Percentiles rank a stretch among this genome's conserved stretches.
Evolutionary conservation across 1,140 invertebrate genomes (phyloP).

Genomic region (Idris sp.): DNA sequence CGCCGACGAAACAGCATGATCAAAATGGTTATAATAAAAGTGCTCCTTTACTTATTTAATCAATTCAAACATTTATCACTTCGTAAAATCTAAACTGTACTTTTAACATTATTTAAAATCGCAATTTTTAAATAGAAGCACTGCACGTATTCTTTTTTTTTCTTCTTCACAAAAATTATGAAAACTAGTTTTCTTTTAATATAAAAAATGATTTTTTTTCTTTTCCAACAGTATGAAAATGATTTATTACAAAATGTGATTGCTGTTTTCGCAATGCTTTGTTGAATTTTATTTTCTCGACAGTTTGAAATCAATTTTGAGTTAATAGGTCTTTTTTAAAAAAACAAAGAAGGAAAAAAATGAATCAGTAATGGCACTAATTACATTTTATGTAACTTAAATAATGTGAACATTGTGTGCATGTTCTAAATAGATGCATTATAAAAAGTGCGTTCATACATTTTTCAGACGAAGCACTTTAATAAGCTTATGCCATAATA

Average conservation of each 20-base stretch:
- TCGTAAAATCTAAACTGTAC: constrained; percentile 21
- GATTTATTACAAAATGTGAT: no score
- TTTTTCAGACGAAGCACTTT: constrained; percentile 13
- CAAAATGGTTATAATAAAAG: constrained; percentile 17
- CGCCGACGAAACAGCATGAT: constrained; percentile 26
- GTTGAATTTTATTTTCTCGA: no score
- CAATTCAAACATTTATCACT: constrained; percentile 30
- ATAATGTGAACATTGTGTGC: constrained; percentile 40
- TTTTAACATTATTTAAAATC: constrained; percentile 36
- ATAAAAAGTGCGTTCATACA: constrained; percentile 33
- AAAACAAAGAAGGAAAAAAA: no score
- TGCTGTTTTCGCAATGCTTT: background rate
- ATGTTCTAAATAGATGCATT: constrained; percentile 31
- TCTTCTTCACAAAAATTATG: no score
- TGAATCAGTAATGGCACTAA: background rate
- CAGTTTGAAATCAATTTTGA: no score
- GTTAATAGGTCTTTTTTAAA: no score
- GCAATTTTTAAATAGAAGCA: constrained; percentile 18
- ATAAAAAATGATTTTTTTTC: no score
- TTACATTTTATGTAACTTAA: constrained; percentile 25
- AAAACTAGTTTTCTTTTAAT: no score
- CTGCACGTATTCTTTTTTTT: constrained; percentile 3
- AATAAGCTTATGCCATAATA: no score
- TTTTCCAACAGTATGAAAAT: background rate
- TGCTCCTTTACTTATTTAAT: constrained; percentile 19